Evolutionary conservation across 1,140 invertebrate species (phyloP), one percentile per base, ranked within the genome.

Genomic region (Hyposmocoma kahamanoa): DNA sequence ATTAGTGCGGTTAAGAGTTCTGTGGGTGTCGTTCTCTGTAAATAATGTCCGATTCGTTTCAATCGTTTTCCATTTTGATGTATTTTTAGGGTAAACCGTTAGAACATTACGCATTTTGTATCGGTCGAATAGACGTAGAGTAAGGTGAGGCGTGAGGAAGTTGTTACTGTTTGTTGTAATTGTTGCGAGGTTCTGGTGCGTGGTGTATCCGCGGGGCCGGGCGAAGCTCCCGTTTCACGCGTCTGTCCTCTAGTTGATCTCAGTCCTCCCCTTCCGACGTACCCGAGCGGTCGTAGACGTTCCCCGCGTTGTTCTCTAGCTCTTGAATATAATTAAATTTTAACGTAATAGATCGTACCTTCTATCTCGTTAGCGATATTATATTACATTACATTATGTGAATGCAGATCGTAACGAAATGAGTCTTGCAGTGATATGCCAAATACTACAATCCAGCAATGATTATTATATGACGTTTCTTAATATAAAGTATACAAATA

Each of bases 401-500:
- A 56, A 28, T 72, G n/a, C 64, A 62, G 57, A n/a, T 61, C 51
- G 47, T 53, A 56, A 54, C 42, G 34, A 71, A 58, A 58, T 56
- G 56, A 67, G 73, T 80, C 70, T 78, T 78, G 72, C 77, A 78
- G 77, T 81, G 72, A 79, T 75, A 81, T 80, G 78, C 78, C 78
- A 83, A 85, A 82, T 74, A 72, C 60, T 72, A 68, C 65, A 71
- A 80, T 79, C 66, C 78, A 78, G 72, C 78, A 73, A 84, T 81
- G 62, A 74, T 79, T 78, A 81, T 66, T 77, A 68, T 77, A 76
- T 70, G 73, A 81, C 55, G 68, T 84, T 85, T 81, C 80, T 77
- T 77, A 81, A 73, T 72, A 72, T 71, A 70, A 73, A 72, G 72
- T 82, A 84, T 81, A 84, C 77, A 85, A 82, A 76, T 76, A 85